A percentile compares a stretch with the other conserved stretches of the same genome.
These are phyloP conservation scores for Anthopleura sola DNA, from an alignment of 64 coral and sea anemone species.

Conservation along the genomic window DNA sequence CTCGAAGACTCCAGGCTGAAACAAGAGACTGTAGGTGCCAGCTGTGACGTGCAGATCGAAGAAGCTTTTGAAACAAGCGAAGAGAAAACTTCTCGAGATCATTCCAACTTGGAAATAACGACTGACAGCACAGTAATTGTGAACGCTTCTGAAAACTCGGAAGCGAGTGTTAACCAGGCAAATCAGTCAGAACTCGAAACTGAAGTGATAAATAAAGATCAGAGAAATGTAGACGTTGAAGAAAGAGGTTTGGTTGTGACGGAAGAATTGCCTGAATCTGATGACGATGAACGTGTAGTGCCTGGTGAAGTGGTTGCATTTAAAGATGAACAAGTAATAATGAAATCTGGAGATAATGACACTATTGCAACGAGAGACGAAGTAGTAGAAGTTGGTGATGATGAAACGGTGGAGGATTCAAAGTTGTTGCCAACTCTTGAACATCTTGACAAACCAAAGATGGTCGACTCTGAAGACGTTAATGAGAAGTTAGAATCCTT, in stretches of 20 bases:
- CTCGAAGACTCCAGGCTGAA: neutral
- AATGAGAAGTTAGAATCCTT: neutral
- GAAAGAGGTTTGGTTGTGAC: neutral
- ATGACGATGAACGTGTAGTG: neutral
- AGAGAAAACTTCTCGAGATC: neutral
- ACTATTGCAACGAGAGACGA: neutral
- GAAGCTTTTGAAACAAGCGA: neutral
- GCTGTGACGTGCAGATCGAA: neutral
- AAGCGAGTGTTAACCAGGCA: too few species aligned
- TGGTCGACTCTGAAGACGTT: neutral
- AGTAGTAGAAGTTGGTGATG: neutral
- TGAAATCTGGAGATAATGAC: neutral
- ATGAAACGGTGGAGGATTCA: neutral
- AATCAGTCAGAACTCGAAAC: neutral
- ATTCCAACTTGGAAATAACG: neutral
- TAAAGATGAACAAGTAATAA: neutral
- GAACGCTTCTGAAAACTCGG: too few species aligned
- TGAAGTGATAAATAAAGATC: neutral
- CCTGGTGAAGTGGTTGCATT: neutral
- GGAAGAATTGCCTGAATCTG: neutral
- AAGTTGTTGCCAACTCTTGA: neutral
- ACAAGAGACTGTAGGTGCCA: too few species aligned
- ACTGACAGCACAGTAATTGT: neutral
- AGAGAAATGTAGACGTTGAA: neutral
- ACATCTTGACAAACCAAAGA: neutral